These are phyloP conservation scores for Epinotia ramella DNA, from an alignment of 2,888 invertebrate species.

Conservation along the genomic window DNA sequence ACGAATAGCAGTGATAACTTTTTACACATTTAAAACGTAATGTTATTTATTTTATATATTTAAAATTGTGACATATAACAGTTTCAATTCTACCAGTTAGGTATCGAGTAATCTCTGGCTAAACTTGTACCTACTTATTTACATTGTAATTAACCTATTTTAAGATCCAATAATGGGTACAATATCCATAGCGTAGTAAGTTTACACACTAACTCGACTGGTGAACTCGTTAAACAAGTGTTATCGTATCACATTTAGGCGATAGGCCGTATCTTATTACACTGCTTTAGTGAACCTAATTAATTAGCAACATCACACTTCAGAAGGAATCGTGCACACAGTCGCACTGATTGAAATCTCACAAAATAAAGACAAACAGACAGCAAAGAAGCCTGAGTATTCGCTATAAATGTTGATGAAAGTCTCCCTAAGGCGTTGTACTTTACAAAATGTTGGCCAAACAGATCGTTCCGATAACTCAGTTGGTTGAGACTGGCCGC, in stretches of 20 bases:
- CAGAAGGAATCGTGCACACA: neutral
- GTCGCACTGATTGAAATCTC: neutral
- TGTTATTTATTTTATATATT: no score
- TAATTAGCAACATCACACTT: conserved; percentile 33
- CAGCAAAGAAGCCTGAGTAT: no score
- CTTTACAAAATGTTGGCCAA: no score
- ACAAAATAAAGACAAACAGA: neutral
- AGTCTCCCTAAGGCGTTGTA: no score
- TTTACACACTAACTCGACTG: conserved; percentile 3
- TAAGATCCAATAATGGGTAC: neutral
- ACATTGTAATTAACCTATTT: conserved; percentile 10
- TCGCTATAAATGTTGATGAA: no score
- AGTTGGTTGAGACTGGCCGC: no score
- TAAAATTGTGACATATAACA: no score
- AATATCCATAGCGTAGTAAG: neutral
- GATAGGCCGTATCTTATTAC: conserved; percentile 34
- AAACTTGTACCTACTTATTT: conserved; percentile 1
- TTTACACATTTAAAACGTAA: no score
- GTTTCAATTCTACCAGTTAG: neutral
- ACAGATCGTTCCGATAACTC: no score
- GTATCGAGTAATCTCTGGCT: neutral
- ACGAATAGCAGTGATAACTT: no score
- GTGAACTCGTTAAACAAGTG: conserved; percentile 24
- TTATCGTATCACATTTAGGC: conserved; percentile 36
- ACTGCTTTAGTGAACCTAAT: conserved; percentile 13